Conservation (phyloP, 2,888 invertebrate species). For the Troides helena region DNA sequence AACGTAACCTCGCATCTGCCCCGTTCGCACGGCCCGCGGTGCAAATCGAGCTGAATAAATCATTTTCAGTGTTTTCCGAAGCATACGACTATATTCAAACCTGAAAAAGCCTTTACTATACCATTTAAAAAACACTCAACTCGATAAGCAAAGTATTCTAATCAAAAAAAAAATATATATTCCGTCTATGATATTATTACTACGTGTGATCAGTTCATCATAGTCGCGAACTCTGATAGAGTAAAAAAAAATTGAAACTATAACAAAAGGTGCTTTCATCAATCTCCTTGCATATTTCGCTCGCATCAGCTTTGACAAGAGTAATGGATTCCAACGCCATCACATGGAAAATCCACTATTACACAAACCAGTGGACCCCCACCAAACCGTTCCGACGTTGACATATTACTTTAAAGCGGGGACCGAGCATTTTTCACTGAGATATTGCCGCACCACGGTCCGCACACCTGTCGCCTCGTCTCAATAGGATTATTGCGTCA, state of each 20-base stretch:
- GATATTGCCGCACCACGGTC: conserved; percentile 2
- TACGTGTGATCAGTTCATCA: no score
- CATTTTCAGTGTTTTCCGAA: conserved; percentile 27
- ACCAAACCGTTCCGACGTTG: conserved; percentile 8
- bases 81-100: conserved; percentile 1
- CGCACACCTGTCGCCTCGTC: conserved; percentile 3
- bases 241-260: no score
- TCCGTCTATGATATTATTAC: no score
- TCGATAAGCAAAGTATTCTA: no score
- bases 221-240: no score
- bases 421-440: conserved; percentile 4
- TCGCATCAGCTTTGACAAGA: conserved; percentile 2
- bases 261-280: background rate
- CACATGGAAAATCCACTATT: conserved; percentile 7
- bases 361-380: conserved; percentile 4
- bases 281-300: background rate
- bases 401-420: conserved; percentile 6
- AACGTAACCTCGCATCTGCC: conserved; percentile 29
- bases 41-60: conserved; percentile 38
- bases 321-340: conserved; percentile 3
- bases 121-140: no score
- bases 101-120: background rate
- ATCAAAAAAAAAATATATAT: no score
- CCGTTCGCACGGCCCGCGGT: conserved; percentile 29
- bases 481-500: background rate